These are phyloP conservation scores for Polymixis flavicincta DNA, from an alignment of 2,888 invertebrate species.

Conservation along the genomic window DNA sequence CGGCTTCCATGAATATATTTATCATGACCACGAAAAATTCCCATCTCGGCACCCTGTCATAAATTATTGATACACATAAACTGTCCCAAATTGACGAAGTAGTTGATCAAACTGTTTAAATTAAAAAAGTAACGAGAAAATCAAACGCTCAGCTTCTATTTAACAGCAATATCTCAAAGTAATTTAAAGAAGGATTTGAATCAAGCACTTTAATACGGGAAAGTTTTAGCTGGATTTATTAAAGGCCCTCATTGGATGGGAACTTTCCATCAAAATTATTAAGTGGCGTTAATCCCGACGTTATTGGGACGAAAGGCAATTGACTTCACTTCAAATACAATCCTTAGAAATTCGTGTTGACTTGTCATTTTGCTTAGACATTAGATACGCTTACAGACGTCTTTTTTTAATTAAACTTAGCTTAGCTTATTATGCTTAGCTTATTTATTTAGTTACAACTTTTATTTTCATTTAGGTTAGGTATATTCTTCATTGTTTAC, in stretches of 20 bases:
- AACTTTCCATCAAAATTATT: slow-evolving; percentile 52
- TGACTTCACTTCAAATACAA: slow-evolving; percentile 38
- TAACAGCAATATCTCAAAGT: slow-evolving; percentile 38
- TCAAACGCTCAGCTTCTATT: slow-evolving; percentile 1
- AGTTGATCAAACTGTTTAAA: not conserved
- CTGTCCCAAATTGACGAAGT: not conserved
- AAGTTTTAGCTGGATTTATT: slow-evolving; percentile 51
- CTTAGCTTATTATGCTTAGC: not conserved
- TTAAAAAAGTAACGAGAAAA: slow-evolving; percentile 12
- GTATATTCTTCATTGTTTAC: not conserved
- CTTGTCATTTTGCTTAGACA: slow-evolving; percentile 30
- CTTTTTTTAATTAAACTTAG: not conserved
- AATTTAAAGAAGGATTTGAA: slow-evolving; percentile 43
- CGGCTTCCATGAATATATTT: too few species aligned
- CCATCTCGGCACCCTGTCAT: too few species aligned
- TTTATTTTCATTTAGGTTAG: not conserved
- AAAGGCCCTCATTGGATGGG: slow-evolving; percentile 43
- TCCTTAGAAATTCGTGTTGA: slow-evolving; percentile 30
- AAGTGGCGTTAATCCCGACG: slow-evolving; percentile 45
- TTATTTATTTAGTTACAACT: not conserved
- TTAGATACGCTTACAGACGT: slow-evolving; percentile 15
- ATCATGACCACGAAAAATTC: too few species aligned
- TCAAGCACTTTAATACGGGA: slow-evolving; percentile 31
- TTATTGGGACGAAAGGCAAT: slow-evolving; percentile 43
- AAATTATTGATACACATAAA: too few species aligned